Evolutionary conservation across 2,888 invertebrate species (phyloP), one percentile per base, ranked within the genome.

Genomic region (Syrphus vitripennis): DNA sequence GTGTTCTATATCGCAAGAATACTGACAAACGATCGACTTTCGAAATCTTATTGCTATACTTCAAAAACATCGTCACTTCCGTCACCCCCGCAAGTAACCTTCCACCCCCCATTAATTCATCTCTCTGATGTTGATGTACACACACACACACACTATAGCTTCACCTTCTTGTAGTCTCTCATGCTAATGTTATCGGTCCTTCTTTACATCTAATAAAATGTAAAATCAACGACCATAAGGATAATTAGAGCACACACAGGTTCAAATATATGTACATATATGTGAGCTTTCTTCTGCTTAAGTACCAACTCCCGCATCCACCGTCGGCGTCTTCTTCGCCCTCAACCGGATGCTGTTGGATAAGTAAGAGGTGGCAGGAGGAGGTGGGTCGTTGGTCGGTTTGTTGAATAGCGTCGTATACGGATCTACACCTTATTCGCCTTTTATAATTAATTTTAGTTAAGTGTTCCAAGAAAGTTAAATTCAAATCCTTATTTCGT

Each of bases 401-500:
- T 48, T 42, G 42, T 63, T 50, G 70, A 42, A 61, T 34, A 72
- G 77, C 63, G 70, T 40, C 40, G 55, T 78, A 74, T 81, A 77
- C 74, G 78, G 79, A 67, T 75, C 83, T 83, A 79, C 87, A 83
- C 78, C 87, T 83, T 83, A 82, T 87, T 87, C 87, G 87, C 87
- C 83, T 87, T 86, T 83, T 87, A 87, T 87, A 87, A 87, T 87
- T 87, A 87, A 87, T 87, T 87, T 87, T 87, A 87, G 83, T 87
- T 83, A 87, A 87, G 87, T 87, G 83, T 87, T 87, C 79, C 87
- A 87, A 87, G 87, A 87, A 87, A 87, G 87, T 87, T 87, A 83
- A 87, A 87, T 87, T 87, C 83, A 83, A 83, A 87, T 87, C 87
- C 87, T 87, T 87, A 78, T 86, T 82, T 86, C 37, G 86, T 86